These are phyloP conservation scores for Phoeniculus purpureus DNA, from an alignment of 2,797 vertebrate genomes.

Conservation along the genomic window DNA sequence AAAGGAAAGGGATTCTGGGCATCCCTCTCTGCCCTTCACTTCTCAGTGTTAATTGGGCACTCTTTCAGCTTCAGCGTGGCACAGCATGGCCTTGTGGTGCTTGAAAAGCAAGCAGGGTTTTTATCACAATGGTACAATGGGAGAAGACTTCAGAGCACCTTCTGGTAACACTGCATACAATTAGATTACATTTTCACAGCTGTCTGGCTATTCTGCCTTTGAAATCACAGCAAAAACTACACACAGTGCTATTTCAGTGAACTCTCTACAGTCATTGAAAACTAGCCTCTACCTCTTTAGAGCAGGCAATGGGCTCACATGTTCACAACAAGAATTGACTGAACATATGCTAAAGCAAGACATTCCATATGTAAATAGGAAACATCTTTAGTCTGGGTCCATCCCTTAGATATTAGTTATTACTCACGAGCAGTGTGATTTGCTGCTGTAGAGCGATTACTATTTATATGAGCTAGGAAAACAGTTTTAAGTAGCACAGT, in stretches of 20 bases:
- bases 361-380: neutral
- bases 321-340: conserved; percentile 13
- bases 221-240: conserved; percentile 20
- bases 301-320: neutral
- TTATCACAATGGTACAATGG: neutral
- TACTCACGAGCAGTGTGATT: neutral
- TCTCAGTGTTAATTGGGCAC: neutral
- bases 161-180: neutral
- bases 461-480: neutral
- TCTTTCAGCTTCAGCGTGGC: neutral
- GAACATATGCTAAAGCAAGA: neutral
- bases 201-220: neutral
- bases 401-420: neutral
- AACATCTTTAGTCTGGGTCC: neutral
- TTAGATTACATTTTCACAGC: neutral
- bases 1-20: neutral
- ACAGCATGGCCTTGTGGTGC: neutral
- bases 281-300: neutral
- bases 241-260: conserved; percentile 3
- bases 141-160: conserved; percentile 2
- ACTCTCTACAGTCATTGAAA: conserved; percentile 7
- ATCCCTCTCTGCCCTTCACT: neutral
- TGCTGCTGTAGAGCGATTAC: neutral
- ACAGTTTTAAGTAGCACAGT: conserved; percentile 11
- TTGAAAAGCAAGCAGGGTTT: conserved; percentile 21